Base-by-base conservation (phyloP, 2,888 invertebrate genomes). In the Ectemnius lituratus region DNA sequence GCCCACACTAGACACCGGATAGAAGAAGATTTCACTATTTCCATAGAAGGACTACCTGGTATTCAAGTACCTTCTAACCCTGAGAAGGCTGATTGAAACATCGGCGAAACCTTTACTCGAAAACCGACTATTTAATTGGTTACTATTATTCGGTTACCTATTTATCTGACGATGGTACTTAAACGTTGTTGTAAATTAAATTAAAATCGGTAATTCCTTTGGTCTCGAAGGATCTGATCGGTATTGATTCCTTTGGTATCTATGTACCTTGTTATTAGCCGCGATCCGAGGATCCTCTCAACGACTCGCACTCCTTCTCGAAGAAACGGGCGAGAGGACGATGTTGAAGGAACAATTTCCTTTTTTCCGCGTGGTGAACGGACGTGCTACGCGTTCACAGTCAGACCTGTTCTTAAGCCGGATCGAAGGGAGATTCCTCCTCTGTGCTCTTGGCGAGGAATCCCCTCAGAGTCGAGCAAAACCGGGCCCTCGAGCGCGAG, bases 361-460 rank as follows among this genome's bases (percentile, higher is more conserved):
- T 23, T 66, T 63, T 52, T 56, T 27, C 18, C 28, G 49, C n/a
- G 20, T 23, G 5, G 49, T 13, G 6, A 23, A 49, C 23, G 49
- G 62, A 62, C 62, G 46, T 23, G 49, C 13, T 27, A 13, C 47
- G 27, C 62, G 28, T 62, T 62, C n/a, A 62, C 27, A 20, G 16
- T 16, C 52, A 52, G 52, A 16, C 52, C 16, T 52, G n/a, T 52
- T 16, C 52, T 16, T 16, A 52, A 52, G n/a, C 16, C 52, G 52
- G 52, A 52, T 52, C 37, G 37, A 37, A 14, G 13, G n/a, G 52
- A 52, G 52, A 52, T 16, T 16, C 16, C 16, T 52, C 16, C 52
- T 16, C 16, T 52, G 52, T 16, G 52, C 52, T 16, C 16, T 52
- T 13, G 14, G 52, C 16, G 16, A 52, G 16, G 14, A 52, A 14